phyloP scores from a whole-genome alignment of 2,888 invertebrate genomes.

The Protodeltote pygarga region DNA sequence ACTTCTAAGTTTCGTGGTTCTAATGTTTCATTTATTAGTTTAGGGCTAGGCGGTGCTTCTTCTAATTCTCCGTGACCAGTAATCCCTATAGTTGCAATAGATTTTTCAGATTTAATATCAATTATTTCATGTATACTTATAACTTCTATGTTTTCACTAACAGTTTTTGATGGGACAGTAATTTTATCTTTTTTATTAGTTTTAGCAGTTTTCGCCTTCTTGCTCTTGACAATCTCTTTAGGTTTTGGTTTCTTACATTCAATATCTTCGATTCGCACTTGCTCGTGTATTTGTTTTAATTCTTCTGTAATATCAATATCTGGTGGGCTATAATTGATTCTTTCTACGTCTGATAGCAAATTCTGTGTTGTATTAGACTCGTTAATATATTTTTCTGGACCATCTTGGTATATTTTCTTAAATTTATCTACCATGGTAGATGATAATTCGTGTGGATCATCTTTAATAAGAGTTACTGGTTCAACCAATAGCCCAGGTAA shows the following conservation, averaged over 20 bases:
- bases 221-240: constrained; percentile 10
- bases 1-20: constrained; percentile 61
- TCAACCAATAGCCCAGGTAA: constrained; percentile 73
- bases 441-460: constrained; percentile 55
- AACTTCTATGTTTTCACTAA: constrained; percentile 5
- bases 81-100: constrained; percentile 69
- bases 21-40: constrained; percentile 51
- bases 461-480: constrained; percentile 40
- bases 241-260: neutral
- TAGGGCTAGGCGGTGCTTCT: constrained; percentile 64
- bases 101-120: constrained; percentile 52
- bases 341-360: constrained; percentile 61
- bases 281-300: constrained; percentile 28
- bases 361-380: constrained; percentile 66
- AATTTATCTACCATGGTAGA: constrained; percentile 62
- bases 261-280: constrained; percentile 9
- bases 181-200: constrained; percentile 9
- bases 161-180: neutral
- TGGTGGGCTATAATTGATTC: constrained; percentile 45
- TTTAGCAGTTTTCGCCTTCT: constrained; percentile 9
- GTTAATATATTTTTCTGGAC: constrained; percentile 45
- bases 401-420: constrained; percentile 59
- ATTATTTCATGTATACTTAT: constrained; percentile 17
- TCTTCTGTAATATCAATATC: constrained; percentile 49
- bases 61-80: constrained; percentile 68